Conservation (phyloP, 2,113 vertebrate species). For the Ploceus nigricollis region DNA sequence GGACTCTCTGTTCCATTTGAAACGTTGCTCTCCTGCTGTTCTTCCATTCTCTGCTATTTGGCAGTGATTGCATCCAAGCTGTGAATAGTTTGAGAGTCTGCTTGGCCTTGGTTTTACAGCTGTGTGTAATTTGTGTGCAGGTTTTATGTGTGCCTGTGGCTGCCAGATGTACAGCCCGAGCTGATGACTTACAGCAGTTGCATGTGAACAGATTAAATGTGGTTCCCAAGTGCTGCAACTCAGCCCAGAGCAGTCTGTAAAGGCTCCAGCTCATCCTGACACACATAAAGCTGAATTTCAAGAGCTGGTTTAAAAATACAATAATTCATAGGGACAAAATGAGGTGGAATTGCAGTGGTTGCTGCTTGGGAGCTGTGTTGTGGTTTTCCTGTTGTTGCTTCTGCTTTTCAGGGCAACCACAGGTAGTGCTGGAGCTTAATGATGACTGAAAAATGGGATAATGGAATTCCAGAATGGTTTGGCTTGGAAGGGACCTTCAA, state of each 20-base stretch:
- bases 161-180: neutral
- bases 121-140: neutral
- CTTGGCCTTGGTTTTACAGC: neutral
- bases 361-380: neutral
- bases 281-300: neutral
- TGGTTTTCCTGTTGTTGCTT: neutral
- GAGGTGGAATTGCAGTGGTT: neutral
- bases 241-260: neutral
- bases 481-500: neutral
- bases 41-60: neutral
- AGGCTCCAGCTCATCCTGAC: neutral
- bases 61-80: conserved; percentile 6
- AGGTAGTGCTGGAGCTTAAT: neutral
- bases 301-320: neutral
- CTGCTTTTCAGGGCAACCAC: neutral
- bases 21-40: conserved; percentile 12
- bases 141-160: neutral
- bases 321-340: neutral
- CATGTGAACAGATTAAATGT: neutral
- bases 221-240: neutral
- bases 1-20: neutral
- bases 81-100: neutral
- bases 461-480: neutral
- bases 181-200: neutral
- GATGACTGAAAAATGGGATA: neutral